Conservation (phyloP, 2,797 vertebrate species). For the Champsocephalus esox region DNA sequence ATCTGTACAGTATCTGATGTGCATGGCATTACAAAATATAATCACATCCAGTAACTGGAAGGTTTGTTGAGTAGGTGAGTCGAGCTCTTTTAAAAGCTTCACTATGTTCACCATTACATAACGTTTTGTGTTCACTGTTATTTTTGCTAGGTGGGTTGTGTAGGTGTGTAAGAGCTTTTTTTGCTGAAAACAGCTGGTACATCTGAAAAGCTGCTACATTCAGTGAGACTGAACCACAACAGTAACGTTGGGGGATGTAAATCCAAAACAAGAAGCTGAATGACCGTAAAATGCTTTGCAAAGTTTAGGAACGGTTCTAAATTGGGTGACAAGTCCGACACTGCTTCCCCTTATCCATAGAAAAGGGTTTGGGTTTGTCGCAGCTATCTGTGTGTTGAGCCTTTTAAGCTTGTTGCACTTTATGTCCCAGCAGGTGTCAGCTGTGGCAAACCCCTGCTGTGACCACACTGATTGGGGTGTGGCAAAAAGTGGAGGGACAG, state of each 20-base stretch:
- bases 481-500: slow-evolving; percentile 5
- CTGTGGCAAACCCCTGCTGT: slow-evolving; percentile 21
- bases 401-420: not conserved
- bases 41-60: not conserved
- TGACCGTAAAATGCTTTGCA: no score
- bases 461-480: slow-evolving; percentile 11
- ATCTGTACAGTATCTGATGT: not conserved
- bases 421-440: slow-evolving; percentile 18
- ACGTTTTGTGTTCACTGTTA: slow-evolving; percentile 3
- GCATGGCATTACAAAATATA: not conserved
- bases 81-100: slow-evolving; percentile 12
- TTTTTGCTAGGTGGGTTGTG: slow-evolving; percentile 13
- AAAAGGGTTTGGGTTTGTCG: no score
- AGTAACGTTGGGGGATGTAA: no score
- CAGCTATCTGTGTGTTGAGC: not conserved
- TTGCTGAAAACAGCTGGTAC: slow-evolving; percentile 6
- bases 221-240: no score
- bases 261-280: no score
- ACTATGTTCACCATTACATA: slow-evolving; percentile 5
- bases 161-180: slow-evolving; percentile 3
- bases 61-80: not conserved
- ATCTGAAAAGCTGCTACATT: slow-evolving; percentile 15
- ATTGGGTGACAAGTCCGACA: not conserved
- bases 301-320: not conserved
- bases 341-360: no score